These are phyloP conservation scores for Epizoanthus rinbou DNA, from an alignment of 92 coral and sea anemone genomes.

Conservation along the genomic window DNA sequence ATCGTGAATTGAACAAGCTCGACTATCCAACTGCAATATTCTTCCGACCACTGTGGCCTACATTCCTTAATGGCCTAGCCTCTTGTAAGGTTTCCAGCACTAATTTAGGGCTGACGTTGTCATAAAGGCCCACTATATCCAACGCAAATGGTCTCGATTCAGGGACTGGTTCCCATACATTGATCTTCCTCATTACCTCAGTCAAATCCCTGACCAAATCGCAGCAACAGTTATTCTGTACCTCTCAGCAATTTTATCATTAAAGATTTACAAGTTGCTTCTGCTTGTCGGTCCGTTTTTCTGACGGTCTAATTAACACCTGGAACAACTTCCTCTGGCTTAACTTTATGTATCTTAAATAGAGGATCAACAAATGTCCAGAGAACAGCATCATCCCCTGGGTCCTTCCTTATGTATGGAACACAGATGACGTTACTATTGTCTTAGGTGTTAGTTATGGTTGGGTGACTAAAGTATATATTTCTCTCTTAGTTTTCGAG, in stretches of 20 bases:
- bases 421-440: too few relatives aligned
- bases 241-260: neutral
- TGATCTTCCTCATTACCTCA: neutral
- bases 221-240: too few relatives aligned
- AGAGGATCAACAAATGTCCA: neutral
- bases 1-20: too few relatives aligned
- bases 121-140: neutral
- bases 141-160: constrained; percentile 13
- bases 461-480: too few relatives aligned
- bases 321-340: neutral
- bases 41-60: too few relatives aligned
- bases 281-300: neutral
- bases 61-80: too few relatives aligned
- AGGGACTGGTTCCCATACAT: constrained; percentile 7
- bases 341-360: constrained; percentile 9
- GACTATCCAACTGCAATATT: too few relatives aligned
- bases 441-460: too few relatives aligned
- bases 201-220: too few relatives aligned
- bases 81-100: neutral
- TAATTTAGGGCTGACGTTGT: constrained; percentile 19
- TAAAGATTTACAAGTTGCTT: neutral
- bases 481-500: too few relatives aligned
- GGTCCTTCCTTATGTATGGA: too few relatives aligned
- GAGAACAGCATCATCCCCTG: neutral
- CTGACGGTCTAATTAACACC: neutral